These are phyloP conservation scores for Fragum sueziense DNA, from an alignment of 2,888 invertebrate genomes.

Conservation along the genomic window DNA sequence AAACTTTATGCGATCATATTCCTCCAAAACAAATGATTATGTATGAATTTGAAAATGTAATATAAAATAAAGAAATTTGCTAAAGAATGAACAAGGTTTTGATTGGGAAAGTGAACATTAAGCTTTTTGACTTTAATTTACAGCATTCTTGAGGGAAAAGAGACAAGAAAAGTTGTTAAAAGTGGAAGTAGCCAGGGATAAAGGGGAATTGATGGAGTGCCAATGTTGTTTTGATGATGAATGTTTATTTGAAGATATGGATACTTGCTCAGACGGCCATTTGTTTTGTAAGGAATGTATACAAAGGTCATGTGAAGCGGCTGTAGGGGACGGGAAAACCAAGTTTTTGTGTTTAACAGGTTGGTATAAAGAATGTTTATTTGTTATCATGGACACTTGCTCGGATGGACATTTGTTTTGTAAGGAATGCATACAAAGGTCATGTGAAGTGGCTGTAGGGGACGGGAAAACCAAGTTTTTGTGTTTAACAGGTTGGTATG, in stretches of 20 bases:
- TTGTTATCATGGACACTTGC: slow-evolving; percentile 78
- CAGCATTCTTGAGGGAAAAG: slow-evolving; percentile 59
- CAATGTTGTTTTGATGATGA: slow-evolving; percentile 85
- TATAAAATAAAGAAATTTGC: neutral
- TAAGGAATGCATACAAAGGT: slow-evolving; percentile 74
- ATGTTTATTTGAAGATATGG: slow-evolving; percentile 82
- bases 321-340: slow-evolving; percentile 72
- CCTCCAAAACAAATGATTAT: too few species aligned
- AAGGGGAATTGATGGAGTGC: slow-evolving; percentile 83
- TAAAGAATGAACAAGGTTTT: too few species aligned
- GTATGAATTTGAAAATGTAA: neutral
- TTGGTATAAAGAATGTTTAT: slow-evolving; percentile 83
- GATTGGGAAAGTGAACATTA: too few species aligned
- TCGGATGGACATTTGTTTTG: slow-evolving; percentile 80
- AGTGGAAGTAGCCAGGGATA: slow-evolving; percentile 78
- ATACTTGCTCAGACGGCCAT: slow-evolving; percentile 77
- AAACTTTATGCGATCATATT: too few species aligned
- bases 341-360: slow-evolving; percentile 83
- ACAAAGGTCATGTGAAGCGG: slow-evolving; percentile 71
- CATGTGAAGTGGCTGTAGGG: slow-evolving; percentile 74
- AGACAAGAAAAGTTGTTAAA: slow-evolving; percentile 51
- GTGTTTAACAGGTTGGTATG: slow-evolving; percentile 82
- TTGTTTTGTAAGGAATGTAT: slow-evolving; percentile 79
- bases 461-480: slow-evolving; percentile 79
- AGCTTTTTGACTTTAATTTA: neutral